phyloP scores from a whole-genome alignment of 2,888 invertebrate genomes.

The Ceriagrion tenellum region DNA sequence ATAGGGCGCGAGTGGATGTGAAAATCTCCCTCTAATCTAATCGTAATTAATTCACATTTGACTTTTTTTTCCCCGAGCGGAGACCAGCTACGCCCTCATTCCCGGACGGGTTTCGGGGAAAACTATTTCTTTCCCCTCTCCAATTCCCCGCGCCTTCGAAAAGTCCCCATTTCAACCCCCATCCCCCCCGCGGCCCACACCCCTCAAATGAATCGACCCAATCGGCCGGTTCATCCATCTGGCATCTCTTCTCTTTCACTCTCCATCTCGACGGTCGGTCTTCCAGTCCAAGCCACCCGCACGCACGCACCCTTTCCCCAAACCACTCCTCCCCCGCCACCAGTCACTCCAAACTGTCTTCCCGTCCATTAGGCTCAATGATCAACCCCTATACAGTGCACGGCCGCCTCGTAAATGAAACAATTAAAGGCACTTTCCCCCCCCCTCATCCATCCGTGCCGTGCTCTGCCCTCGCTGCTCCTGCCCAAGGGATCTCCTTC shows the following conservation, averaged over 20 bases:
- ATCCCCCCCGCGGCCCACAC: not conserved
- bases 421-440: constrained; percentile 37
- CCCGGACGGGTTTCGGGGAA: not conserved
- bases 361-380: constrained; percentile 53
- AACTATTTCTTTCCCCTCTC: not conserved
- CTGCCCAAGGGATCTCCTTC: not conserved
- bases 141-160: too few relatives aligned
- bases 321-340: not conserved
- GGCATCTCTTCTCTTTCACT: not conserved
- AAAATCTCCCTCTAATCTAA: constrained; percentile 3
- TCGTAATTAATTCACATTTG: constrained; percentile 16
- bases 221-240: constrained; percentile 17
- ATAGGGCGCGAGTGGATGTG: not conserved
- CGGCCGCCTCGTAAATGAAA: constrained; percentile 55
- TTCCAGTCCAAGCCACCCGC: not conserved
- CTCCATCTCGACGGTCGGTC: not conserved
- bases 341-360: constrained; percentile 13
- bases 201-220: constrained; percentile 49
- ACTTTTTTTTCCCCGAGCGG: not conserved
- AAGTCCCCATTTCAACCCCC: not conserved
- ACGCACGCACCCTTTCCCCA: not conserved
- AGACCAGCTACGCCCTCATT: not conserved
- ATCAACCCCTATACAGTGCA: constrained; percentile 48
- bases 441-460: not conserved
- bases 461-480: not conserved